A percentile compares a stretch with the other conserved stretches of the same genome.
These are phyloP conservation scores for Triplophysa yarkandensis DNA, from an alignment of 2,797 vertebrate genomes.

Conservation along the genomic window DNA sequence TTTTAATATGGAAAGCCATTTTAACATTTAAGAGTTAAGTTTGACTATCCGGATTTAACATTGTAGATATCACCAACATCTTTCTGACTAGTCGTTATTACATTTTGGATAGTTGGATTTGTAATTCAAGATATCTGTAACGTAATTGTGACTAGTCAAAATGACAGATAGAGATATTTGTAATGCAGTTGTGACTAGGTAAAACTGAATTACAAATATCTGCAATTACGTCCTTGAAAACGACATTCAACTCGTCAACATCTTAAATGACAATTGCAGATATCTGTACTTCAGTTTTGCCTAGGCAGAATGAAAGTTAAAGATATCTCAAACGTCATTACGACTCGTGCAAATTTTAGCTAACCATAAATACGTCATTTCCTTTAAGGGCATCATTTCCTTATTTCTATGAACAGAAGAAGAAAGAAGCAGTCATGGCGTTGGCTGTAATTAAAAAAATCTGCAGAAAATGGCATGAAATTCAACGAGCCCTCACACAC, in stretches of 20 bases:
- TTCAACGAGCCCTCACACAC: not conserved
- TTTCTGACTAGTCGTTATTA: constrained; percentile 18
- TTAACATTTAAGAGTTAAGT: not conserved
- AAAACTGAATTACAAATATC: not conserved
- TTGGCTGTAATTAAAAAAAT: not conserved
- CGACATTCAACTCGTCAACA: too few relatives aligned
- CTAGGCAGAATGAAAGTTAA: not conserved
- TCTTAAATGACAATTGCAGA: too few relatives aligned
- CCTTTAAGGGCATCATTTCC: not conserved
- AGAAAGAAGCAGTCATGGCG: not conserved
- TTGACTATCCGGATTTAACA: not conserved
- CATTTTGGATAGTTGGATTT: constrained; percentile 4
- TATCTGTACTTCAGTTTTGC: too few relatives aligned
- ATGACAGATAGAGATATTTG: constrained; percentile 3
- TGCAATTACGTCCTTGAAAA: not conserved
- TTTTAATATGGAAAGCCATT: not conserved
- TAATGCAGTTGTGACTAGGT: not conserved
- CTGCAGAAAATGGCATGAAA: constrained; percentile 2
- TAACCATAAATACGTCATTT: not conserved
- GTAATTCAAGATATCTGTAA: constrained; percentile 26
- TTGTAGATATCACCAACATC: not conserved
- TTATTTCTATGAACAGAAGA: not conserved
- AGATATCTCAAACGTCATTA: not conserved
- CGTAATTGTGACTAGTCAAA: constrained; percentile 9
- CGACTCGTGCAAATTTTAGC: not conserved